These are phyloP conservation scores for Vultur gryphus DNA, from an alignment of 2,797 vertebrate species.

Conservation along the genomic window DNA sequence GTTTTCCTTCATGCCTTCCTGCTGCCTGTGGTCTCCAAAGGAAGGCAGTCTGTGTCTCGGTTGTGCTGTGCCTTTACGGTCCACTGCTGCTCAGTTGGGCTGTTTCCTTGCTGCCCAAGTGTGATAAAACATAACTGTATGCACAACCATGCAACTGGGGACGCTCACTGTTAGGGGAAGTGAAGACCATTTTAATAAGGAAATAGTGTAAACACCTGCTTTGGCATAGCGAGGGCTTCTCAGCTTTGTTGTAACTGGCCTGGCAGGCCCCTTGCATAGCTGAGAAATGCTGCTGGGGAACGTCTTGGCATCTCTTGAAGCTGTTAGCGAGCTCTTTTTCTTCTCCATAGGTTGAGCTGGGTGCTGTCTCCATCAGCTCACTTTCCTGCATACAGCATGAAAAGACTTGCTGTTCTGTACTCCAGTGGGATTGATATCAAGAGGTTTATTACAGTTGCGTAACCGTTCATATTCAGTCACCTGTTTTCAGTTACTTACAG, in stretches of 20 bases:
- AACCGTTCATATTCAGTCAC: neutral
- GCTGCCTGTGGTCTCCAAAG: neutral
- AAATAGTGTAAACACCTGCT: constrained; percentile 28
- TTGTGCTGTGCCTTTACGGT: neutral
- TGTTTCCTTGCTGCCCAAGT: neutral
- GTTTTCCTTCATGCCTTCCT: neutral
- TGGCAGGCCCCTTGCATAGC: neutral
- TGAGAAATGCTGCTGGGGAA: neutral
- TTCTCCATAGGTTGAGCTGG: neutral
- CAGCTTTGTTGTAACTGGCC: neutral
- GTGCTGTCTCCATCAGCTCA: neutral
- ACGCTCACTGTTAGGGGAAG: neutral
- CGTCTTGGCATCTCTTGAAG: accelerated
- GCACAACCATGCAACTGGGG: accelerated
- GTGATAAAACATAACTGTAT: neutral
- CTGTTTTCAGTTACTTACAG: neutral
- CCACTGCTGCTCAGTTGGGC: neutral
- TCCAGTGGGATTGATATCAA: neutral
- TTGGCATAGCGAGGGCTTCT: constrained; percentile 4
- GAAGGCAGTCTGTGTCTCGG: accelerated
- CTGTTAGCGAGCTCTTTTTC: constrained; percentile 38
- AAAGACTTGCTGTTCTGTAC: neutral
- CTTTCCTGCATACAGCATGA: neutral
- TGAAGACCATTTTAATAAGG: neutral
- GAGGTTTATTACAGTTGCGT: neutral